Conservation (phyloP, 2,888 invertebrate genomes). For the Pimpla rufipes region DNA sequence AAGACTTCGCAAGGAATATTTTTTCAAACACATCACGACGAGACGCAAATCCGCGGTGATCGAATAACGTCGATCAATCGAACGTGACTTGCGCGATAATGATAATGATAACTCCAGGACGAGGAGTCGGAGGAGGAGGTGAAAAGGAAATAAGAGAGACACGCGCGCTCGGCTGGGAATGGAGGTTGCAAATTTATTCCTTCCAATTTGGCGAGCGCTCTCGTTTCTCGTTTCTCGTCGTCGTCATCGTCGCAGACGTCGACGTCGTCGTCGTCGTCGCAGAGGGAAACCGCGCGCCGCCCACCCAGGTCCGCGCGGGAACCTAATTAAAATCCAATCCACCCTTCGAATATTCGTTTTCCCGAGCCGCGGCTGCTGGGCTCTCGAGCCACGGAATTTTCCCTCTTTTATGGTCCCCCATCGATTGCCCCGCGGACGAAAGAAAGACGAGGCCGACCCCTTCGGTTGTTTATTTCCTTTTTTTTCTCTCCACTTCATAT, state of each 20-base stretch:
- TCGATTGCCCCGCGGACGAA: constrained; percentile 54
- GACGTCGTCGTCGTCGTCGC: constrained; percentile 32
- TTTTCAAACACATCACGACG: too few relatives aligned
- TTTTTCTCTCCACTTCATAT: constrained; percentile 22
- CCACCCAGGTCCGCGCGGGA: constrained; percentile 50
- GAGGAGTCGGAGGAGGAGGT: too few relatives aligned
- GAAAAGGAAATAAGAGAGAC: constrained; percentile 2
- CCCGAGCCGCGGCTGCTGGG: constrained; percentile 29
- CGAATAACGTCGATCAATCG: too few relatives aligned
- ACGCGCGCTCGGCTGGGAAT: neutral
- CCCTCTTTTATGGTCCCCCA: constrained; percentile 43
- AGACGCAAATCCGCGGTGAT: too few relatives aligned
- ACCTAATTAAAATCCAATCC: constrained; percentile 70
- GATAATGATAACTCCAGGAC: constrained; percentile 30
- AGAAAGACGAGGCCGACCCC: constrained; percentile 39
- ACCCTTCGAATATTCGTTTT: constrained; percentile 69
- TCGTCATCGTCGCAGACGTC: constrained; percentile 40
- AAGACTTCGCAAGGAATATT: too few relatives aligned
- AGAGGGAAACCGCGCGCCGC: constrained; percentile 57
- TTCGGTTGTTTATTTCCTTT: constrained; percentile 49
- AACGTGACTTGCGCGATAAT: too few relatives aligned
- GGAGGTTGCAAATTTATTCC: constrained; percentile 56
- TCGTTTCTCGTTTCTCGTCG: constrained; percentile 48
- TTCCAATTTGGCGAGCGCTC: constrained; percentile 55
- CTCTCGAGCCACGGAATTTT: constrained; percentile 49